phyloP scores from a whole-genome alignment of 37 sponge, comb jelly and placozoan species.

The Bolinopsis microptera region DNA sequence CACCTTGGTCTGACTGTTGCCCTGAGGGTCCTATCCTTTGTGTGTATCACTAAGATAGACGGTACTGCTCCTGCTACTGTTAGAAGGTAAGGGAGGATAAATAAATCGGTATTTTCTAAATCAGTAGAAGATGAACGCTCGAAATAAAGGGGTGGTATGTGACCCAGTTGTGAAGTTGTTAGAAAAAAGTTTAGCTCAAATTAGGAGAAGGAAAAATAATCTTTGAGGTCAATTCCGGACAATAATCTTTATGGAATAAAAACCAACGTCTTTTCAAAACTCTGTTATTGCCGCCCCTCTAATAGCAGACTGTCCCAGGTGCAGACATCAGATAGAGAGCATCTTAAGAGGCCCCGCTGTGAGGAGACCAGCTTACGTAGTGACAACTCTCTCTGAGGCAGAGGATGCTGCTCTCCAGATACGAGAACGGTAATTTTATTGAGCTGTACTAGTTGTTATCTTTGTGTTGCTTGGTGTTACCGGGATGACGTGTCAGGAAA shows the following conservation, averaged over 20 bases:
- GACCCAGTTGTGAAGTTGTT: neutral
- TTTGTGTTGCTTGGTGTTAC: neutral
- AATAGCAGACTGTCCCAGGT: neutral
- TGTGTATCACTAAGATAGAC: constrained; percentile 92
- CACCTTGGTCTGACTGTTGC: constrained; percentile 88
- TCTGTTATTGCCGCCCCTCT: too few relatives aligned
- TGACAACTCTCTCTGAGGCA: constrained; percentile 24
- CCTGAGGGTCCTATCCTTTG: constrained; percentile 79
- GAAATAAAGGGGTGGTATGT: too few relatives aligned
- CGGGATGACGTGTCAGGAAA: too few relatives aligned
- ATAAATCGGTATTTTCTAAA: neutral
- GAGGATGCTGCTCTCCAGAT: constrained; percentile 20
- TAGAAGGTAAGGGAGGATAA: neutral
- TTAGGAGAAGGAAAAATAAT: too few relatives aligned
- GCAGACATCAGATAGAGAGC: constrained; percentile 24
- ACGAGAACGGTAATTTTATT: neutral
- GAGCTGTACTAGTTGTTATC: too few relatives aligned
- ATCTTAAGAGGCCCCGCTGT: constrained; percentile 45
- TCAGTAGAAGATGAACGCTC: neutral
- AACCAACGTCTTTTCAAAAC: too few relatives aligned
- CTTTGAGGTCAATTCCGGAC: too few relatives aligned
- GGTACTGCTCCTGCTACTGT: constrained; percentile 3
- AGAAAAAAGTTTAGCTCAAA: too few relatives aligned
- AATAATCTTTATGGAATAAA: too few relatives aligned
- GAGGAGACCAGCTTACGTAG: neutral